Conservation (phyloP, 1,140 invertebrate genomes). For the Zaprionus davidi region DNA sequence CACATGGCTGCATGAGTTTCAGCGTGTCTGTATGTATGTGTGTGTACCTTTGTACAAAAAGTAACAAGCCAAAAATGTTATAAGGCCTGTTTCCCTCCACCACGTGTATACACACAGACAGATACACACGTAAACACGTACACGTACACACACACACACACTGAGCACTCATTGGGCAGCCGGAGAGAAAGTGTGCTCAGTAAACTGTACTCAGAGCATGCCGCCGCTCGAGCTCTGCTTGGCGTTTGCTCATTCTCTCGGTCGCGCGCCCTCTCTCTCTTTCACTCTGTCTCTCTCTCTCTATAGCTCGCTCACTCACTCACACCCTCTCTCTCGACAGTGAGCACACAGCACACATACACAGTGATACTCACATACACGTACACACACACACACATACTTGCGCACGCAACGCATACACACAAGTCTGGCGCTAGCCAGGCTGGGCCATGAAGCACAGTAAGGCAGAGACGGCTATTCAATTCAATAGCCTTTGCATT, state of each 20-base stretch:
- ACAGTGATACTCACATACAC: constrained; percentile 30
- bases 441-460: constrained; percentile 71
- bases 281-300: background rate
- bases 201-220: constrained; percentile 70
- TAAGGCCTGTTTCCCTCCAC: constrained; percentile 73
- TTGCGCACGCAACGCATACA: constrained; percentile 71
- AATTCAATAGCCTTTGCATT: constrained; percentile 84
- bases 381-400: constrained; percentile 61
- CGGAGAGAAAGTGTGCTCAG: constrained; percentile 55
- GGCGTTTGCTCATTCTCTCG: constrained; percentile 16
- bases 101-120: constrained; percentile 72
- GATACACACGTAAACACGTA: constrained; percentile 25
- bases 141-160: background rate
- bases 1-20: background rate
- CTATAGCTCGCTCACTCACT: constrained; percentile 17
- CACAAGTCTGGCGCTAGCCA: constrained; percentile 64
- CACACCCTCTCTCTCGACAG: constrained; percentile 13
- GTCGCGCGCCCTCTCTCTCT: constrained; percentile 12
- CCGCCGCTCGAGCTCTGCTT: constrained; percentile 35
- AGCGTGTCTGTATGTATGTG: constrained; percentile 17
- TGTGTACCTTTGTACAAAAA: constrained; percentile 52
- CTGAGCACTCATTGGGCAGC: constrained; percentile 40
- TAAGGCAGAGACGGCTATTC: constrained; percentile 81
- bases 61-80: constrained; percentile 72
- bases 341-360: constrained; percentile 28